These are phyloP conservation scores for Hydropsyche betteni DNA, from an alignment of 2,888 invertebrate species.

Conservation along the genomic window DNA sequence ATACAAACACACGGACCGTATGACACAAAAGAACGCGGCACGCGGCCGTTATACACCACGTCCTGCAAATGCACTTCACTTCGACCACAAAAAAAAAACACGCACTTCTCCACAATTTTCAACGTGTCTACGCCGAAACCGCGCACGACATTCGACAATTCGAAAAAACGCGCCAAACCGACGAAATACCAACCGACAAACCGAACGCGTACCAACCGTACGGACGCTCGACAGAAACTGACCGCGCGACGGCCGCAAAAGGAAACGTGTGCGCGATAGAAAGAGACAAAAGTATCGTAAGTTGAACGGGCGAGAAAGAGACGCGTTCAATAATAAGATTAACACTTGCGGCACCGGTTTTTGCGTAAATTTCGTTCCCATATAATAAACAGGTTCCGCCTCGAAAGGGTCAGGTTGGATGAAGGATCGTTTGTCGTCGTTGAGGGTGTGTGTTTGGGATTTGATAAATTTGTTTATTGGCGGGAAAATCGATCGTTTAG, in stretches of 20 bases:
- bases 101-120: no score
- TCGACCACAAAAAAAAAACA: no score
- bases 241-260: constrained; percentile 2
- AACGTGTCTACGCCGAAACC: no score
- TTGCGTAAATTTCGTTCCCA: constrained; percentile 21
- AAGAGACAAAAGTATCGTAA: not conserved
- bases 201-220: not conserved
- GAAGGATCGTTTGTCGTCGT: not conserved
- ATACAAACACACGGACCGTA: no score
- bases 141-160: no score
- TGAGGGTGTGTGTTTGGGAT: constrained; percentile 9
- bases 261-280: not conserved
- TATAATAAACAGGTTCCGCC: constrained; percentile 14
- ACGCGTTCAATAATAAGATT: constrained; percentile 23
- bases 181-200: no score
- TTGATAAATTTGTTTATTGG: not conserved
- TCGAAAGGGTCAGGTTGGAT: constrained; percentile 11
- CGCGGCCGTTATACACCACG: no score
- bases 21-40: no score
- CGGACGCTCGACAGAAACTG: not conserved
- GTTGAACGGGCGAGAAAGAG: not conserved
- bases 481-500: no score
- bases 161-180: not conserved
- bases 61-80: no score
- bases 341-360: constrained; percentile 28